These are phyloP conservation scores for Drosophila dunni DNA, from an alignment of 1,140 invertebrate genomes.

Conservation along the genomic window DNA sequence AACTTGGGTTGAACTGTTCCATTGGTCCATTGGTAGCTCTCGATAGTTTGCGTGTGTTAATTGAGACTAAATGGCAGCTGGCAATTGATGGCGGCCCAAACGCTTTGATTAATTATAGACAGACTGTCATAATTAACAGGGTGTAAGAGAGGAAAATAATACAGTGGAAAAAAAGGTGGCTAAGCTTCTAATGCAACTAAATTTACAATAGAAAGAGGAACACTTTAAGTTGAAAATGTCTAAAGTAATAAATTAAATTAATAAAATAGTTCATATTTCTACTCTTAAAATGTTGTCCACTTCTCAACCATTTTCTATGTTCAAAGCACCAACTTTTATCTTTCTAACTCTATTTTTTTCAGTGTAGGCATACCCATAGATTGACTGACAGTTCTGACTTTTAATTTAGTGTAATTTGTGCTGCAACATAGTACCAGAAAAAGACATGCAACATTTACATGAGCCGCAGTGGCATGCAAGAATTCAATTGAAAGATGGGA, in stretches of 20 bases:
- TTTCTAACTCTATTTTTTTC: too few relatives aligned
- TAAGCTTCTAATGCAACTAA: too few relatives aligned
- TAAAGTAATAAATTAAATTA: too few relatives aligned
- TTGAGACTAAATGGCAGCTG: conserved; percentile 67
- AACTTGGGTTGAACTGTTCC: background rate
- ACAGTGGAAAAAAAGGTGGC: too few relatives aligned
- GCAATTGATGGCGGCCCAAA: conserved; percentile 61
- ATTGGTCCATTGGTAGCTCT: conserved; percentile 24
- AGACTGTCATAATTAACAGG: conserved; percentile 75
- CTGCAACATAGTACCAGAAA: conserved; percentile 1
- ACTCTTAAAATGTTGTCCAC: too few relatives aligned
- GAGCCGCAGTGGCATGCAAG: conserved; percentile 57
- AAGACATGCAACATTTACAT: conserved; percentile 22
- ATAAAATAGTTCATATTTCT: too few relatives aligned
- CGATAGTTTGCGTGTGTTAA: conserved; percentile 75
- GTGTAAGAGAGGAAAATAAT: background rate
- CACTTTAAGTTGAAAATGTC: too few relatives aligned
- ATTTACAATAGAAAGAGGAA: too few relatives aligned
- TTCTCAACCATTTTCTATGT: too few relatives aligned
- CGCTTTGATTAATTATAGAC: conserved; percentile 80
- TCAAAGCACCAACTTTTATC: too few relatives aligned
- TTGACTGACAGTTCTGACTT: conserved; percentile 32
- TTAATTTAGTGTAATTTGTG: conserved; percentile 62
- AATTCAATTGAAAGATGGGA: conserved; percentile 50
- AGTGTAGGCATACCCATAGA: background rate